Conservation (phyloP, 2,797 vertebrate species). For the Coregonus ussuriensis region DNA sequence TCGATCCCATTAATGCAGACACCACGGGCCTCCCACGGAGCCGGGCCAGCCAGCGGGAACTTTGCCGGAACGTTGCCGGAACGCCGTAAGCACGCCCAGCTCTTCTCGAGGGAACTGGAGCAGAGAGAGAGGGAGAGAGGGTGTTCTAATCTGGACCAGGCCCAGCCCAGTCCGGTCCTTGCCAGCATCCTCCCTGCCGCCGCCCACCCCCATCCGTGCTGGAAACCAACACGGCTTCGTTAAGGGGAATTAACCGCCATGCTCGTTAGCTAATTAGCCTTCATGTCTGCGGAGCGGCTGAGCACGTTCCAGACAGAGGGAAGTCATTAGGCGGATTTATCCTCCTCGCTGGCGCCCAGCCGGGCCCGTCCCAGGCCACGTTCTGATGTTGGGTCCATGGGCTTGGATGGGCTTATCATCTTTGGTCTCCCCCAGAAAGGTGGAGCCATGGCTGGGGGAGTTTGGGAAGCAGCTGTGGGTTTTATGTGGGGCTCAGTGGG, state of each 20-base stretch:
- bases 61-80: conserved; percentile 47
- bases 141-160: conserved; percentile 57
- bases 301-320: conserved; percentile 54
- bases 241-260: conserved; percentile 82
- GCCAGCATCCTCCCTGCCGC: conserved; percentile 54
- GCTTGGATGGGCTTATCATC: conserved; percentile 40
- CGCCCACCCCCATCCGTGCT: conserved; percentile 55
- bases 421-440: conserved; percentile 16
- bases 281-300: conserved; percentile 64
- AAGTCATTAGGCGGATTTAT: conserved; percentile 78
- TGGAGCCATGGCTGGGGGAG: neutral
- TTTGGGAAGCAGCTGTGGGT: neutral
- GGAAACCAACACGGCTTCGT: conserved; percentile 76
- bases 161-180: conserved; percentile 61
- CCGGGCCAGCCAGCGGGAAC: conserved; percentile 61
- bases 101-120: conserved; percentile 45
- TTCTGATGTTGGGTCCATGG: conserved; percentile 30
- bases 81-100: conserved; percentile 58
- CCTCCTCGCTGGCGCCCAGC: conserved; percentile 60
- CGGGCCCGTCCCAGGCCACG: conserved; percentile 21
- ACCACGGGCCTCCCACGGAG: conserved; percentile 60
- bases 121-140: conserved; percentile 22
- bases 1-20: conserved; percentile 69
- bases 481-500: neutral
- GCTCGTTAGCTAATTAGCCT: conserved; percentile 84